A percentile compares a stretch with the other conserved stretches of the same genome.
Conservation (phyloP, 2,113 vertebrate species). For the Lota lota region DNA sequence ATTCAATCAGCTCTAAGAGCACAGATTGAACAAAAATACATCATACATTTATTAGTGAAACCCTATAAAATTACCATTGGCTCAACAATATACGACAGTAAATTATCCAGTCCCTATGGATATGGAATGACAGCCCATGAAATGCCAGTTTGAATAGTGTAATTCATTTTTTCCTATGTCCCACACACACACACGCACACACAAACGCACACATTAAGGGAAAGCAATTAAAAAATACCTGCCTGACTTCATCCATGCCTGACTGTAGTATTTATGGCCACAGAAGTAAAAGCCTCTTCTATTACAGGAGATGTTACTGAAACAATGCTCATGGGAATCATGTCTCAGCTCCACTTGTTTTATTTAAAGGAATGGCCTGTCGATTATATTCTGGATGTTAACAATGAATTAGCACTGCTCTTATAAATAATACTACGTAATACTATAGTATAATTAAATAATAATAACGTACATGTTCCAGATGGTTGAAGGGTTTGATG, state of each 20-base stretch:
- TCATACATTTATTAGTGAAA: too few species aligned
- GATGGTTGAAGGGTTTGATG: too few species aligned
- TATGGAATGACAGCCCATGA: neutral
- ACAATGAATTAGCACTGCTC: too few species aligned
- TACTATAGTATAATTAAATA: too few species aligned
- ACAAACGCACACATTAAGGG: neutral
- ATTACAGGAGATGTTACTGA: slow-evolving; percentile 8
- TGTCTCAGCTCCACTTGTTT: neutral
- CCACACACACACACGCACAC: neutral
- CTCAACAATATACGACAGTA: too few species aligned
- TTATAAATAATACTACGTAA: too few species aligned
- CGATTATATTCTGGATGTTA: neutral
- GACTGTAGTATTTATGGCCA: neutral
- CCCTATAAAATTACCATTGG: too few species aligned
- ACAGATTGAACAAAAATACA: too few species aligned
- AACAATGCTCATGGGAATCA: neutral
- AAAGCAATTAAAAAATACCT: slow-evolving; percentile 9
- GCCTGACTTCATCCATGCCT: slow-evolving; percentile 7
- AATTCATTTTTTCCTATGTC: too few species aligned
- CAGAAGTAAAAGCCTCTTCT: neutral
- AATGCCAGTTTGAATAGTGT: neutral
- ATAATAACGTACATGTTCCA: too few species aligned
- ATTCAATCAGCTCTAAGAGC: too few species aligned
- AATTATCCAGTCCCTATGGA: neutral
- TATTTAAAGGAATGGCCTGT: neutral